Evolutionary conservation across 2,888 invertebrate species (phyloP).

Genomic region (Tachina lurida): DNA sequence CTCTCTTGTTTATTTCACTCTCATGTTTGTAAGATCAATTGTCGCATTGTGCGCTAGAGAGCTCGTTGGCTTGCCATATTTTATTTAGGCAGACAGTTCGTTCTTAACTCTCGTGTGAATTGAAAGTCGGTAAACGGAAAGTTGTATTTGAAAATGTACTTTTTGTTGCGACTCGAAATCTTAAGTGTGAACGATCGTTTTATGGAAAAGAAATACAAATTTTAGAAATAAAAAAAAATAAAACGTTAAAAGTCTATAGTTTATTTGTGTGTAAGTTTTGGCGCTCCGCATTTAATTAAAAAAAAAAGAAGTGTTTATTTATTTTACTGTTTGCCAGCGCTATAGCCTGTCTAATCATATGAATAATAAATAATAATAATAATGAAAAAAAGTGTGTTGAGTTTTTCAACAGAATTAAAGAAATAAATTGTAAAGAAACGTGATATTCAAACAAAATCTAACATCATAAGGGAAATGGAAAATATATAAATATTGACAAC

Average conservation of each 20-base stretch:
- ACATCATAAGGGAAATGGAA: conserved; percentile 6
- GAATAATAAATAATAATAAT: conserved; percentile 1
- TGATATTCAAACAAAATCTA: conserved; percentile 29
- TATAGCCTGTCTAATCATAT: conserved; percentile 26
- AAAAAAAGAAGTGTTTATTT: conserved; percentile 60
- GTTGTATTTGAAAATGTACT: conserved; percentile 8
- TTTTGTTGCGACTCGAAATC: background rate
- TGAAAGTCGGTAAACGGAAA: conserved; percentile 29
- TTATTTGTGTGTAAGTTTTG: conserved; percentile 66
- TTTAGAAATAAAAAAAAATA: background rate
- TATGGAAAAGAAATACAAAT: conserved; percentile 16
- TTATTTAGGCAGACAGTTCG: conserved; percentile 50
- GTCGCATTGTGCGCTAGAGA: background rate
- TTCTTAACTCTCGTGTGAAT: conserved; percentile 46
- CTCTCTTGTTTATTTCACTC: conserved; percentile 9
- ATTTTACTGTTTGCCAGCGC: conserved; percentile 50
- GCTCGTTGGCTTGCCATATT: conserved; percentile 24
- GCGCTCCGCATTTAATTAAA: conserved; percentile 60
- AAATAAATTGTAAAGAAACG: conserved; percentile 31
- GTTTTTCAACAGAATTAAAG: conserved; percentile 14
- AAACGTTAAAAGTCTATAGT: conserved; percentile 45
- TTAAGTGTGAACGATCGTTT: conserved; percentile 36
- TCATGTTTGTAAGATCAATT: conserved; percentile 38
- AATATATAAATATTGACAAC: background rate
- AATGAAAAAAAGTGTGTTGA: conserved; percentile 18